Percentiles rank a stretch among this genome's conserved stretches.
Conservation (phyloP, 64 coral and sea anemone genomes). For the Pocillopora damicornis region DNA sequence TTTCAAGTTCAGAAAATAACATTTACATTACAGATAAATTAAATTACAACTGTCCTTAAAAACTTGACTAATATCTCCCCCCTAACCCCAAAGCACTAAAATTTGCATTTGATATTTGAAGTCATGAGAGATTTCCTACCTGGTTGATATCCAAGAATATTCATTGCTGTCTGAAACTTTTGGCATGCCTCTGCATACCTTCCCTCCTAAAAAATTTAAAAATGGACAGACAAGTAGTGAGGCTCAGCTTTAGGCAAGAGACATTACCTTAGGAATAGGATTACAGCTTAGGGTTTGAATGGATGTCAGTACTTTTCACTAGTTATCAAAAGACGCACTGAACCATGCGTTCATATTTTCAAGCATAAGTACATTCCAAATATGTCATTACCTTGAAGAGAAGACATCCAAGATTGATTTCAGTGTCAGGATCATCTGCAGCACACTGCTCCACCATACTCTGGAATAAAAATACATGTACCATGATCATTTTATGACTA, state of each 20-base stretch:
- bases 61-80: no score
- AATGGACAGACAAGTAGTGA: no score
- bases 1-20: no score
- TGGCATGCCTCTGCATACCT: constrained; percentile 91
- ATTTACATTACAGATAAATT: no score
- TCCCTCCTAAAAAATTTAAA: constrained; percentile 50
- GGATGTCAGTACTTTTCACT: no score
- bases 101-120: background rate
- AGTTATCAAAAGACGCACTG: no score
- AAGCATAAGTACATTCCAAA: background rate
- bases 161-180: constrained; percentile 97
- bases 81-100: no score
- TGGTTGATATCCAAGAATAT: constrained; percentile 96
- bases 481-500: background rate
- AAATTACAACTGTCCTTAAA: no score
- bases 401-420: constrained; percentile 95
- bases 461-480: constrained; percentile 29
- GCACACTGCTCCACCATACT: constrained; percentile 97
- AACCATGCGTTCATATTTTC: background rate
- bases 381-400: constrained; percentile 67
- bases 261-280: no score
- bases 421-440: constrained; percentile 89
- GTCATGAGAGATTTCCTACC: constrained; percentile 19
- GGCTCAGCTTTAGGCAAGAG: no score
- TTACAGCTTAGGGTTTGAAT: no score